Conservation (phyloP, 2,797 vertebrate species). For the Prunella strophiata region DNA sequence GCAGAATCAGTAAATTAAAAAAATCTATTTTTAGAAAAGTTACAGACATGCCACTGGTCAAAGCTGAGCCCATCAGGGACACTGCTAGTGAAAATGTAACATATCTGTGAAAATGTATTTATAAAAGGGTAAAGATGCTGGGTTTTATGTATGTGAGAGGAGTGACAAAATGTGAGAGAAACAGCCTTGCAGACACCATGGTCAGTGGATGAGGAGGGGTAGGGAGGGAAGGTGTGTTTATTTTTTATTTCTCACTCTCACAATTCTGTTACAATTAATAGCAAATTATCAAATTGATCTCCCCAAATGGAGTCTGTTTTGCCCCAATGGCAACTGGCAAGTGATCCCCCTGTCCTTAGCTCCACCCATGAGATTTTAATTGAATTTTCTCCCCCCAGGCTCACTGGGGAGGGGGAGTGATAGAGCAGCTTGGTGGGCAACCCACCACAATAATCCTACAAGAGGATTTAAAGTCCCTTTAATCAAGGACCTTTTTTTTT, state of each 20-base stretch:
- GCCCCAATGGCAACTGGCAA: rapidly evolving
- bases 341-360: background rate
- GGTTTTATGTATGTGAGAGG: background rate
- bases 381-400: background rate
- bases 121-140: background rate
- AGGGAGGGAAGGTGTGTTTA: background rate
- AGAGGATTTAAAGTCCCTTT: background rate
- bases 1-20: background rate
- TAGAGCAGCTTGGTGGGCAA: background rate
- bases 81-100: background rate
- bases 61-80: background rate
- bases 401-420: background rate
- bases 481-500: background rate
- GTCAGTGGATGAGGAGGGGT: background rate
- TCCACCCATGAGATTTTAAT: background rate
- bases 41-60: background rate
- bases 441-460: background rate
- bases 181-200: background rate
- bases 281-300: background rate
- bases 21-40: background rate
- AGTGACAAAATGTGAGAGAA: background rate
- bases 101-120: background rate
- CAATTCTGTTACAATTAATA: background rate
- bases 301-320: background rate
- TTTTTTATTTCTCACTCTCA: background rate